Percentiles rank a stretch among this genome's conserved stretches.
Conservation (phyloP, 1,140 invertebrate species). For the Aphaenogaster rudis region DNA sequence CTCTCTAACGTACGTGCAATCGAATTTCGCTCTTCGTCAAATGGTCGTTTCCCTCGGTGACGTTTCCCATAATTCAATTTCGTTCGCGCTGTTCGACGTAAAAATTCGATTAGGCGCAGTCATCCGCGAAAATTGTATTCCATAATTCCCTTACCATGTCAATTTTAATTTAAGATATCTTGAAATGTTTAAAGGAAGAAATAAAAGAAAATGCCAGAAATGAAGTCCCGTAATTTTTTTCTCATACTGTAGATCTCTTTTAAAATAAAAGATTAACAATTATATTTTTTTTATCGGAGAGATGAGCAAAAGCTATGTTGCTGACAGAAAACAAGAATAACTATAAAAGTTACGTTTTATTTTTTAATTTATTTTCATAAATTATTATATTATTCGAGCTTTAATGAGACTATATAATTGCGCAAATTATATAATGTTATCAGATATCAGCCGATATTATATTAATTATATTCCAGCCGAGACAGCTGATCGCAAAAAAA, state of each 20-base stretch:
- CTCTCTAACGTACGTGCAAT: slow-evolving; percentile 40
- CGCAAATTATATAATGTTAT: not conserved
- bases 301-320: not conserved
- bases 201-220: not conserved
- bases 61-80: slow-evolving; percentile 42
- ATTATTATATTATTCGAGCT: not conserved
- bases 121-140: slow-evolving; percentile 16
- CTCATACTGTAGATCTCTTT: not conserved
- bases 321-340: not conserved
- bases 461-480: no score
- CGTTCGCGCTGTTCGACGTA: slow-evolving; percentile 9
- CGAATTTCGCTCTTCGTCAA: slow-evolving; percentile 51
- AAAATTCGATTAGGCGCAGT: slow-evolving; percentile 33
- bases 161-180: slow-evolving; percentile 6
- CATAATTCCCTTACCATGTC: not conserved
- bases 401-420: not conserved
- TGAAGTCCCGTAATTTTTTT: not conserved
- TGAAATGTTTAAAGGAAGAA: not conserved
- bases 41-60: slow-evolving; percentile 44
- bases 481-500: not conserved
- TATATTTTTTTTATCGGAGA: not conserved
- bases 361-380: not conserved
- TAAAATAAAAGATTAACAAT: not conserved
- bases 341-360: not conserved
- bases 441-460: no score